Evolutionary conservation across 2,797 vertebrate species (phyloP), one percentile per base, ranked within the genome.

Genomic region (Falco biarmicus): DNA sequence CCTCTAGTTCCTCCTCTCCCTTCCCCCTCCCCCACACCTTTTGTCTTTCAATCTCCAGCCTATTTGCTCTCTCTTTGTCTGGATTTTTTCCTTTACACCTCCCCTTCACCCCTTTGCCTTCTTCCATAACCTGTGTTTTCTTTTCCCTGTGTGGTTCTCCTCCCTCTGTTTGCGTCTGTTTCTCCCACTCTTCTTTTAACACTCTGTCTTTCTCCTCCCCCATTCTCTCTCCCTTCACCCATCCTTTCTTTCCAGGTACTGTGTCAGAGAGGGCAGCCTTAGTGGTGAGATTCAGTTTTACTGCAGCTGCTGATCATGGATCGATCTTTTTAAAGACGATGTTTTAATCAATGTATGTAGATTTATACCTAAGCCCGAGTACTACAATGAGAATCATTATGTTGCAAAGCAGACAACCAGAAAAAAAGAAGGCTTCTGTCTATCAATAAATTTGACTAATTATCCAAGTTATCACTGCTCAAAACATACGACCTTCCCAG

Each of bases 1-100:
- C 75, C 47, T 34, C 48, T 13, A 48, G 29, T 89, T 81, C 45
- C 10, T 87, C 69, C 48, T 78, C 57, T 87, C 50, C 24, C 25
- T 39, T 68, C 1, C 8, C 37, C 47, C 41, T 85, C 31, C 56
- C 43, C 64, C 29, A 41, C 11, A 57, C 18, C n/a, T 84, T 91
- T 87, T 94, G 78, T 91, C 88, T 92, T 84, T 48, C 56, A 78
- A 43, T 90, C 45, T 97, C 28, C 34, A n/a, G 32, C 41, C 48
- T 29, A 31, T 83, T 79, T 81, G 65, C 48, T 96, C 79, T 77
- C 69, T 75, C 43, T 85, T 87, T 86, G 71, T 90, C 64, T 51
- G 51, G 22, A 65, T 57, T 76, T 89, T 81, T 87, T 45, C 25
- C 47, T 65, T 89, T 82, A 56, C 29, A 76, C 4, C 4, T 75